Evolutionary conservation across 1,140 invertebrate species (phyloP), one percentile per base, ranked within the genome.

Genomic region (Lucilia sericata): DNA sequence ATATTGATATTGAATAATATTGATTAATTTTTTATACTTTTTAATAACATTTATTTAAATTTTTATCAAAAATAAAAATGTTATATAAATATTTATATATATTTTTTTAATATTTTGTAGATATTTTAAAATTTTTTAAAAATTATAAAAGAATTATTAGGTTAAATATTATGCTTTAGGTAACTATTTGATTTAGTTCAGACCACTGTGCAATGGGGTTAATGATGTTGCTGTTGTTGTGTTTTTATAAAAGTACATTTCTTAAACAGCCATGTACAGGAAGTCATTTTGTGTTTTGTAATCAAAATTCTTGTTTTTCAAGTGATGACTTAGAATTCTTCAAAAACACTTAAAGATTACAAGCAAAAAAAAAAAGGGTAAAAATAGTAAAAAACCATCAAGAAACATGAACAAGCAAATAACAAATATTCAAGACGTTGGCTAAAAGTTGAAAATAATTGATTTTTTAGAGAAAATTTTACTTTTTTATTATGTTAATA

Each of bases 221-320:
- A 60, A 60, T 60, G n/a, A 60, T 14, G 13, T 60, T 60, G 14
- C 14, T 60, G 14, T 60, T n/a, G 13, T 60, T 60, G 5, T n/a
- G 2, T n/a, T 60, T n/a, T 60, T 12, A 14, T 60, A n/a, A 8
- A 42, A 8, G 42, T 42, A 42, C 42, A 42, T 60, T 60, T 12
- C 19, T 70, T 8, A 70, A 70, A 17, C 60, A 70, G n/a, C 9
- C 65, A 70, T 70, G 65, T 70, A 70, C n/a, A 70, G 65, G 65
- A 70, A 70, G 65, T 70, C 19, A 70, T 70, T 70, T 70, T 70
- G 65, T 70, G 65, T 70, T 70, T 70, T 70, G 65, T 70, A 70
- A 70, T 70, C 65, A 70, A 70, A 70, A 70, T 70, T 70, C 65
- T 70, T 70, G 19, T 70, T 21, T 30, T 25, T 70, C 19, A 70